phyloP scores from a whole-genome alignment of 2,888 invertebrate genomes.

The Corythucha ciliata region DNA sequence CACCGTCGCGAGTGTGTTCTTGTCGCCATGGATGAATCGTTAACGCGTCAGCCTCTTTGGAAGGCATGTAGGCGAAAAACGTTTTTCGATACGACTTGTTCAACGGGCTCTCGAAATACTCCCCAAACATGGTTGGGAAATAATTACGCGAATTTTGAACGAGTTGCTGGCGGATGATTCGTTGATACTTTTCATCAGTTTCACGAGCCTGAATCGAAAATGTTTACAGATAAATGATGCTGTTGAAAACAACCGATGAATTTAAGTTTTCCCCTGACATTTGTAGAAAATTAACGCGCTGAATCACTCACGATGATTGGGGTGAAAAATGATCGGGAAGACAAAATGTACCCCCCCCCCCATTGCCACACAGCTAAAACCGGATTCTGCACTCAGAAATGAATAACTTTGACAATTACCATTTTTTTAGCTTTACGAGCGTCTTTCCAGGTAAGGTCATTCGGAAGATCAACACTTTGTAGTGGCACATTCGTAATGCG shows the following conservation, averaged over 20 bases:
- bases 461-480: conserved; percentile 10
- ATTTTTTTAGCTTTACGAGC: conserved; percentile 14
- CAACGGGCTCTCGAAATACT: conserved; percentile 23
- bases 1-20: no score
- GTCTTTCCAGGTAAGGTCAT: conserved; percentile 17
- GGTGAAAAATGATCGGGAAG: not conserved
- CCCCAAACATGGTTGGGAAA: conserved; percentile 28
- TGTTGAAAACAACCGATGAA: not conserved
- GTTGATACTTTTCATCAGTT: conserved; percentile 17
- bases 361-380: no score
- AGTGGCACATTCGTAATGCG: conserved; percentile 2
- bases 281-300: not conserved
- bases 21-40: conserved; percentile 26
- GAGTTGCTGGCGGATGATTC: conserved; percentile 24
- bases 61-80: conserved; percentile 30
- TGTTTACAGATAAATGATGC: not conserved
- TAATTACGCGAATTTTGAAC: conserved; percentile 29
- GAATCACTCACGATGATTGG: no score
- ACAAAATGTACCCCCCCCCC: not conserved
- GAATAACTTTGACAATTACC: conserved; percentile 5
- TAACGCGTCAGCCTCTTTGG: conserved; percentile 27
- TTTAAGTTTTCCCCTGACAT: not conserved
- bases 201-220: conserved; percentile 14
- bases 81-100: conserved; percentile 27
- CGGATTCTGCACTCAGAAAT: not conserved